Evolutionary conservation across 2,797 vertebrate species (phyloP).

Genomic region (Iguana delicatissima): DNA sequence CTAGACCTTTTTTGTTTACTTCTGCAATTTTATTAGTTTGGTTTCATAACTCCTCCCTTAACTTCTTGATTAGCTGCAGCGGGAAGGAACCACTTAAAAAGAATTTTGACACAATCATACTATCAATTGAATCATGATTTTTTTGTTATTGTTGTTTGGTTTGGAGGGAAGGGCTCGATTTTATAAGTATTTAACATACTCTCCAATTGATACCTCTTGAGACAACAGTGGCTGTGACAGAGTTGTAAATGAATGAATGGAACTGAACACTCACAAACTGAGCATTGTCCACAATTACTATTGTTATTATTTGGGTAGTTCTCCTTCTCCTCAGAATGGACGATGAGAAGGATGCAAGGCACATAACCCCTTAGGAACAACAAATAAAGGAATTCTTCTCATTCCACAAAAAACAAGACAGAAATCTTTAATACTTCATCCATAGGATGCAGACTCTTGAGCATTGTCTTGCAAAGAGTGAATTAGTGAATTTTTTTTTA

Average conservation of each 20-base stretch:
- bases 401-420: not conserved
- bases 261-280: not conserved
- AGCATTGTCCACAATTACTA: not conserved
- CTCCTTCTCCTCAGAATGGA: not conserved
- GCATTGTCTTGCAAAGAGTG: conserved; percentile 15
- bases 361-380: not conserved
- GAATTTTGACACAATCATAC: not conserved
- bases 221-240: too few species aligned
- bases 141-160: too few species aligned
- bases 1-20: not conserved
- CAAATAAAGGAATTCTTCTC: not conserved
- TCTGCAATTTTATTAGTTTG: not conserved
- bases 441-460: not conserved
- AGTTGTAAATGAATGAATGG: not conserved
- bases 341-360: not conserved
- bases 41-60: not conserved
- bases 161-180: not conserved
- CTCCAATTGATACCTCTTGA: too few species aligned
- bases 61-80: not conserved
- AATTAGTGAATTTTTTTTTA: conserved; percentile 41
- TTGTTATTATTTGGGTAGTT: not conserved
- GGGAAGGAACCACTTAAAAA: not conserved
- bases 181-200: not conserved
- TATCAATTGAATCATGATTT: not conserved
- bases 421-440: not conserved